Base-by-base conservation (phyloP, 1,140 invertebrate genomes). In the Drosophila virilis region DNA sequence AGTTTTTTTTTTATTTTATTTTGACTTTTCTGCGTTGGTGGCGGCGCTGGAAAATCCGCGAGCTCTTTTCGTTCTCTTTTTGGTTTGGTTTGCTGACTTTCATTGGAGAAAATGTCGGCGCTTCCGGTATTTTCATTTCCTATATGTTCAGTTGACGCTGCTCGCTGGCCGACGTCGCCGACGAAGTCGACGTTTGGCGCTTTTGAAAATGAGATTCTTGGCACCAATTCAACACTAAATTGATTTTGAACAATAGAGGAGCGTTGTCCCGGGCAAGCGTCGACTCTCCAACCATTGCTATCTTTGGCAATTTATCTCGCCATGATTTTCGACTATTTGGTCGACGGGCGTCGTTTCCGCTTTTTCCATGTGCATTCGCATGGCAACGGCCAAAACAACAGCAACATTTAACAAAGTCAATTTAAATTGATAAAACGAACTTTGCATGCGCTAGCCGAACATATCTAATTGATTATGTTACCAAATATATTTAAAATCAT, bases 171-270 rank as follows among this genome's bases (percentile, higher is more conserved):
- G 9, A 13, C 42, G 32, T 13, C 32, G 38, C 6, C 50, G 32
- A 35, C 13, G 38, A 9, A 42, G 54, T 67, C 54, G 55, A 58
- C 65, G 57, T 43, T 40, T 50, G 28, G 22, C 35, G 68, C 51
- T 59, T 80, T 74, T 64, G 74, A 77, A 77, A 77, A 77, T 77
- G 59, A 74, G 69, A 77, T 77, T 86, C 58, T 86, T 86, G 80
- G 82, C 82, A 86, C 74, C 77, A 86, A 78, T 83, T 86, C 80
- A 86, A 86, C 80, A 78, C 74, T 83, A 78, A 86, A 86, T 86
- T 83, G 82, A 86, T 83, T 86, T 83, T 69, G 80, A 77, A 83
- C 82, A 86, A 86, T 80, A 74, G 60, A 60, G 62, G 12, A 17
- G 54, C 51, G 52, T 17, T 46, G 35, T 46, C 37, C 52, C 42